Base-by-base conservation (phyloP, 2,888 invertebrate species). In the Lasioglossum villosulum region DNA sequence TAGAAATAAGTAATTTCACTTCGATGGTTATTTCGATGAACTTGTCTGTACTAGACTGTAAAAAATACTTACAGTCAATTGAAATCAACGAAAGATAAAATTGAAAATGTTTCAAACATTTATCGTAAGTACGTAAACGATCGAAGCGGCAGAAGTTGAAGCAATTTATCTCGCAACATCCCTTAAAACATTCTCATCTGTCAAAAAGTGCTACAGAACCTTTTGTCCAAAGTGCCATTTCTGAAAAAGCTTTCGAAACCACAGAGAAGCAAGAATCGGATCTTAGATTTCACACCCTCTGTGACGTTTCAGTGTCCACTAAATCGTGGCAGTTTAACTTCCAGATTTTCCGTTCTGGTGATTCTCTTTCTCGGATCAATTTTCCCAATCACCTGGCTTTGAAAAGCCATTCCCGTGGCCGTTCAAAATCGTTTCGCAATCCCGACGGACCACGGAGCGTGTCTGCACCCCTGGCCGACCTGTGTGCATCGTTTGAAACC, bases 381-480 rank as follows among this genome's bases (percentile, higher is more conserved):
- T 71, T 42, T 71, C 27, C 14, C 70, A 12, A 19, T 45, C 10
- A 30, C 19, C 72, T 6, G 73, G 30, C 30, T 70, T 52, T 34
- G 48, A 76, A 16, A n/a, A 19, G 63, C 39, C 0, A 48, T 70
- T 45, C 56, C 6, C 12, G 71, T 23, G 72, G 23, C 63, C 78
- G 68, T 75, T 78, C 42, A 74, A 73, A 19, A 59, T 48, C 48
- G 73, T 75, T 74, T 34, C 75, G 39, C 83, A 19, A 71, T 66
- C 66, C 34, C 66, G 34, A 37, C 37, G 30, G 76, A 48, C 68
- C 56, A 14, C 68, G 74, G 74, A 71, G 34, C 66, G 27, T 23
- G 56, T 2, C 37, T 39, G 34, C 37, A n/a, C 16, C 45, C 63
- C 10, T n/a, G 74, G 34, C 63, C 78, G 37, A 59, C 56, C 59